Conservation (phyloP, 2,888 invertebrate genomes). For the Rotaria sp. region DNA sequence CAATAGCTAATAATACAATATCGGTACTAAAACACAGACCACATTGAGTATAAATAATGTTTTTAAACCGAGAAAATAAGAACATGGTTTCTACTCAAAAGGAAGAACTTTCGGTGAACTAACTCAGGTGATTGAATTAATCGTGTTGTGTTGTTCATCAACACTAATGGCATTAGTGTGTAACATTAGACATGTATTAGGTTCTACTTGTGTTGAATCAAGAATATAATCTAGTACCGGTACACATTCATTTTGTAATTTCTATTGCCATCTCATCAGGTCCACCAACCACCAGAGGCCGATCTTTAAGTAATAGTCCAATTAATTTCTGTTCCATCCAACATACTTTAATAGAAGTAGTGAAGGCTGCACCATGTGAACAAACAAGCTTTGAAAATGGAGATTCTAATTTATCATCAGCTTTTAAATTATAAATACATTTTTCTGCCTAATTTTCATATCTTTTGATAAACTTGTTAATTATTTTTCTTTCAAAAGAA, state of each 20-base stretch:
- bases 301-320: neutral
- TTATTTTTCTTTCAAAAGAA: neutral
- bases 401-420: neutral
- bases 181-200: neutral
- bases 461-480: neutral
- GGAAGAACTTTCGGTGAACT: neutral
- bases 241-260: neutral
- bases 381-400: neutral
- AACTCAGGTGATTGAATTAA: neutral
- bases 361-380: neutral
- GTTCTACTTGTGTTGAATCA: neutral
- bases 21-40: neutral
- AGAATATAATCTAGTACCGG: neutral
- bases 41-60: neutral
- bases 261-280: neutral
- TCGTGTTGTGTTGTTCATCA: neutral
- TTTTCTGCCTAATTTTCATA: neutral
- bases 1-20: neutral
- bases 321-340: neutral
- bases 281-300: neutral
- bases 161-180: neutral
- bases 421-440: neutral
- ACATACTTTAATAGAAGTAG: neutral
- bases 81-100: no score
- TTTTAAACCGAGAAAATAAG: neutral